Percentiles rank a stretch among this genome's conserved stretches.
Conservation (phyloP, 1,140 invertebrate species). For the Lordiphosa stackelbergi region DNA sequence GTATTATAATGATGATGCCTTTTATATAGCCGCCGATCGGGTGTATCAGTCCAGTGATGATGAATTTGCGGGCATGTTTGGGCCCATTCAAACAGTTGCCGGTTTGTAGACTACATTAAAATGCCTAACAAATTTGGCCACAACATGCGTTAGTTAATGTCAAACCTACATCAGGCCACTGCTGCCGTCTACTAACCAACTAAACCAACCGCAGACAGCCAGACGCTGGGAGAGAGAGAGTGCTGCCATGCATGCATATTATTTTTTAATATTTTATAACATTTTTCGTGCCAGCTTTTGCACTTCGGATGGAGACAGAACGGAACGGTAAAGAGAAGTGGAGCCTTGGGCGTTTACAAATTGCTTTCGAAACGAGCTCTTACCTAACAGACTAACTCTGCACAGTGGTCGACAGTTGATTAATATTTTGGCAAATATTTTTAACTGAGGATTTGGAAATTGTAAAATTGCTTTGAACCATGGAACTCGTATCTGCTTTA, state of each 20-base stretch:
- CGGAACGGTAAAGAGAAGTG: neutral
- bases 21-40: constrained; percentile 73
- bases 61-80: constrained; percentile 75
- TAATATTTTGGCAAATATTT: no score
- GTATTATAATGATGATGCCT: constrained; percentile 72
- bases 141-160: constrained; percentile 26
- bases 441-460: no score
- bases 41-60: constrained; percentile 72
- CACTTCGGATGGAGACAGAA: constrained; percentile 13
- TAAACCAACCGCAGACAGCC: constrained; percentile 4
- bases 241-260: constrained; percentile 62
- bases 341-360: no score
- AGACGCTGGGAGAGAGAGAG: constrained; percentile 8
- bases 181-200: neutral
- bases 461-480: no score
- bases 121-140: constrained; percentile 26
- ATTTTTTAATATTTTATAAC: constrained; percentile 70
- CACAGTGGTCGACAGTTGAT: neutral
- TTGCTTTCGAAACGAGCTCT: no score
- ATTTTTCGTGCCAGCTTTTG: constrained; percentile 41
- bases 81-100: constrained; percentile 72
- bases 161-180: neutral
- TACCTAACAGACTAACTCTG: no score
- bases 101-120: constrained; percentile 44
- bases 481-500: no score